These are phyloP conservation scores for Antheraea yamamai DNA, from an alignment of 2,888 invertebrate species.

Conservation along the genomic window DNA sequence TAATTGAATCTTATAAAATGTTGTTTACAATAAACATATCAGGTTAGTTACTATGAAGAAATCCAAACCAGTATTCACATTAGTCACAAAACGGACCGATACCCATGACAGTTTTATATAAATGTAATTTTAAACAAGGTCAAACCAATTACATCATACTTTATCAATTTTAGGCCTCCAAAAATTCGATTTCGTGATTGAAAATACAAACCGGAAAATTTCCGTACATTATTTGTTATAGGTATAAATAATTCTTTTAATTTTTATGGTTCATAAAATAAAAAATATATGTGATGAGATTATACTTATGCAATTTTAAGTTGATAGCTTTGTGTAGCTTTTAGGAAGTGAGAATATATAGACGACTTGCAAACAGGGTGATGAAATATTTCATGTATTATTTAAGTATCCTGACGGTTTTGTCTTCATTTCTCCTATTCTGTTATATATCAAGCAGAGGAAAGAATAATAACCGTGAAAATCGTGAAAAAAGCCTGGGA, in stretches of 20 bases:
- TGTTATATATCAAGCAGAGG: not conserved
- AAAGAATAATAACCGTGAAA: conserved; percentile 12
- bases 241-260: conserved; percentile 15
- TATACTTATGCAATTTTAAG: conserved; percentile 20
- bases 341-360: conserved; percentile 16
- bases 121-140: conserved; percentile 5
- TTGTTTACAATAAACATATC: not conserved
- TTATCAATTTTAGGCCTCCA: not conserved
- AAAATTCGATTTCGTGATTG: not conserved
- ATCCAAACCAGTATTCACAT: conserved; percentile 16
- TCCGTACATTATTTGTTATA: not conserved
- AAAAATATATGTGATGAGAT: conserved; percentile 24
- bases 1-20: not conserved
- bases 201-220: not conserved
- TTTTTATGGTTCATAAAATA: conserved; percentile 18
- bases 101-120: conserved; percentile 10
- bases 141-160: conserved; percentile 1
- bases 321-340: conserved; percentile 16
- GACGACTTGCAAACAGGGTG: conserved; percentile 26
- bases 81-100: conserved; percentile 15
- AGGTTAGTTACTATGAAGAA: not conserved
- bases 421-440: not conserved
- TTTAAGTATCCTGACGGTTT: not conserved
- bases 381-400: conserved; percentile 19
- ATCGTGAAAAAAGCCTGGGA: not conserved